Base-by-base conservation (phyloP, 2,888 invertebrate genomes). In the Zaprionus lineosus region DNA sequence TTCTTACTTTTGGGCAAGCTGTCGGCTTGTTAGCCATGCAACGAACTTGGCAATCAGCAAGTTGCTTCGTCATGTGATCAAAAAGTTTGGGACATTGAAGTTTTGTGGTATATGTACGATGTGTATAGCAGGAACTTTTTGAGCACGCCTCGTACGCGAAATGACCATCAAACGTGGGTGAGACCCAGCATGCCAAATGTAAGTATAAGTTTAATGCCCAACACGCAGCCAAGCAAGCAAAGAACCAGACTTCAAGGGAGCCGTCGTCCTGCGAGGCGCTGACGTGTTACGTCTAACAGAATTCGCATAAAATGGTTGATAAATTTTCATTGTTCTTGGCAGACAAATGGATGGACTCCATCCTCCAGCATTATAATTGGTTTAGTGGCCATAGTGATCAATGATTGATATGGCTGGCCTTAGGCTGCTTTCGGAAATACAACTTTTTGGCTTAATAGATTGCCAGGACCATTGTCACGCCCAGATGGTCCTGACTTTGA, bases 221-320 rank as follows among this genome's bases (percentile, higher is more conserved):
- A 44, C 48, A 58, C 51, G 63, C 48, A 74, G 53, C 14, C 57
- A 34, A 31, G 40, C 33, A 31, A 12, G 33, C 50, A 66, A 53
- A 44, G 33, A 28, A 47, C 24, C 18, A 6, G 29, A 11, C 16
- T 1, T 14, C 43, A 21, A 43, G 16, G 31, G 1, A 34, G 31
- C 6, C 9, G 16, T 16, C n/a, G 6, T 14, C 33, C 31, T 8
- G 14, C 15, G 12, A 7, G 29, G 19, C 11, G 15, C 37, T 14
- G 47, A 8, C 28, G 12, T 31, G 12, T 4, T 15, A 11, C 39
- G 14, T 39, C 33, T 41, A 37, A 56, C 60, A 41, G 53, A 74
- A 60, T 55, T 58, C 83, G 31, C 83, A 74, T 74, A 69, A 74
- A 78, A 64, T 63, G 79, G 31, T 24, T 69, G 71, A 77, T 82